phyloP scores from a whole-genome alignment of 35 echinoderm and acorn worm genomes.

The Amphiura filiformis region DNA sequence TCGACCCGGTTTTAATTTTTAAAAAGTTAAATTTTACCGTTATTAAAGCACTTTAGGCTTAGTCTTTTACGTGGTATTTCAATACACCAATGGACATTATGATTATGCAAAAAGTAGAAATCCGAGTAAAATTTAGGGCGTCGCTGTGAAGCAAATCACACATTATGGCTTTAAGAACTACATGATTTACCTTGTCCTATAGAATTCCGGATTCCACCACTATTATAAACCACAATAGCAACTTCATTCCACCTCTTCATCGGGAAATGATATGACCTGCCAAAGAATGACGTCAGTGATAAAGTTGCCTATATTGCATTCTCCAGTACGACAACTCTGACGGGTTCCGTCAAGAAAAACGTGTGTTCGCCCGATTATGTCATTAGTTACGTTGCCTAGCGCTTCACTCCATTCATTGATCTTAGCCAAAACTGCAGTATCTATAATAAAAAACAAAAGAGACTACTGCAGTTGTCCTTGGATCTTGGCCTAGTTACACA shows the following conservation, averaged over 20 bases:
- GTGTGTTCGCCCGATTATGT: conserved; percentile 42
- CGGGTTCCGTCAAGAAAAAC: conserved; percentile 57
- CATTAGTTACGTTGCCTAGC: conserved; percentile 2
- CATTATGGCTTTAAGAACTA: no score
- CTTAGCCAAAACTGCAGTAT: conserved; percentile 31
- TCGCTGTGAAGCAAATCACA: no score
- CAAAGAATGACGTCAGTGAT: conserved; percentile 55
- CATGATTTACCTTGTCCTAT: conserved; percentile 59
- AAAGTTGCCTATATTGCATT: conserved; percentile 78
- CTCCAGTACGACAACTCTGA: conserved; percentile 36
- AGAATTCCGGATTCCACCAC: conserved; percentile 64
- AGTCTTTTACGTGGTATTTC: no score
- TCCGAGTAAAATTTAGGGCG: no score
- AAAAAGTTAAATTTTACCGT: no score
- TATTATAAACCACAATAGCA: conserved; percentile 69
- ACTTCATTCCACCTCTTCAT: conserved; percentile 78
- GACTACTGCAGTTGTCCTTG: no score
- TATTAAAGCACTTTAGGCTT: no score
- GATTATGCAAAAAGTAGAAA: no score
- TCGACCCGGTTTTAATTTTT: no score
- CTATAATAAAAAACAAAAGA: conserved; percentile 19
- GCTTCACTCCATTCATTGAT: conserved; percentile 45
- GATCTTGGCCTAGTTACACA: background rate
- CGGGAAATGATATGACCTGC: conserved; percentile 25
- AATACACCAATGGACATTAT: no score